Percentiles rank a stretch among this genome's conserved stretches.
These are phyloP conservation scores for Ichneumoninae sp. DNA, from an alignment of 2,888 invertebrate species.

Conservation along the genomic window DNA sequence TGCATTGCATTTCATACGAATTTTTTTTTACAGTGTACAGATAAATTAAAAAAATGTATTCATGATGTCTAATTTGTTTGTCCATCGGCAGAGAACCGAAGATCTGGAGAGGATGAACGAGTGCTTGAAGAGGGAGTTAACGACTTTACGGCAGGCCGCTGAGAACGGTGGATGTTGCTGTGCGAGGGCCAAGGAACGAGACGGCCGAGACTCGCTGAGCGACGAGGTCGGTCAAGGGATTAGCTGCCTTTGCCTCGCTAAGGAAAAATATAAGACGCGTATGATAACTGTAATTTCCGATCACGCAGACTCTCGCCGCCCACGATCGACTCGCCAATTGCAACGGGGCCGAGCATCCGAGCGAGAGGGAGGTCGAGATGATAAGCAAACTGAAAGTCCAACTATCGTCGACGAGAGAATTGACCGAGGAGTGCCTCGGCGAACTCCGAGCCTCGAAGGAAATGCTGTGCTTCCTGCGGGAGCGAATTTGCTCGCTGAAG, in stretches of 20 bases:
- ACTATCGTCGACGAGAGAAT: slow-evolving; percentile 69
- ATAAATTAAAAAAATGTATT: not conserved
- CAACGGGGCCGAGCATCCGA: slow-evolving; percentile 10
- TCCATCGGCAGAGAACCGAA: slow-evolving; percentile 59
- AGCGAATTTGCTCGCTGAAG: slow-evolving; percentile 74
- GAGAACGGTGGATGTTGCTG: slow-evolving; percentile 39
- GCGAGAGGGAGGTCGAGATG: slow-evolving; percentile 61
- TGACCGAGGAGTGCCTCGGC: slow-evolving; percentile 68
- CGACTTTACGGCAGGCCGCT: slow-evolving; percentile 27
- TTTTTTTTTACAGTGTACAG: too few relatives aligned
- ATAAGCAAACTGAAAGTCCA: slow-evolving; percentile 73
- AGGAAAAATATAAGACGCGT: slow-evolving; percentile 5
- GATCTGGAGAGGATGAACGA: slow-evolving; percentile 65
- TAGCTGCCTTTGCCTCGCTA: not conserved
- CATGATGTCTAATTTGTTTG: not conserved
- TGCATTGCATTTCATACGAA: too few relatives aligned
- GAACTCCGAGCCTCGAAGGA: slow-evolving; percentile 74
- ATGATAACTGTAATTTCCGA: not conserved
- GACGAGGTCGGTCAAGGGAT: slow-evolving; percentile 33
- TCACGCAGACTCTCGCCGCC: slow-evolving; percentile 23
- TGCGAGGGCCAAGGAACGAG: not conserved
- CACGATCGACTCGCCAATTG: slow-evolving; percentile 31
- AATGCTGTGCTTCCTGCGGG: slow-evolving; percentile 68
- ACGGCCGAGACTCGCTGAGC: slow-evolving; percentile 3
- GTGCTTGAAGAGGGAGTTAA: slow-evolving; percentile 60